phyloP scores from a whole-genome alignment of 2,113 vertebrate species.

The Polyodon spathula region DNA sequence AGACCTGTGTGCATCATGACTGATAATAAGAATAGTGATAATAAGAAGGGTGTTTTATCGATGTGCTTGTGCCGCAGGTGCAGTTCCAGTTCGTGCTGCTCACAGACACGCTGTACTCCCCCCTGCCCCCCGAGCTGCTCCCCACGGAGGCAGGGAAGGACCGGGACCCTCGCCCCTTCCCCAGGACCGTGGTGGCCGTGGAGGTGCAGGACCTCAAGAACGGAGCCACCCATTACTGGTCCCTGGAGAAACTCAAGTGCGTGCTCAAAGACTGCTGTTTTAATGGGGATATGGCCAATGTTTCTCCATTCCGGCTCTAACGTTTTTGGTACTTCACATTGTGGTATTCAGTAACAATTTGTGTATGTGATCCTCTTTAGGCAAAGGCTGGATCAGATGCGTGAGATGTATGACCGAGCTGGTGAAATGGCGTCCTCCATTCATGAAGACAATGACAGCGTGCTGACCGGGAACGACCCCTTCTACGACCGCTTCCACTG shows the following conservation, averaged over 20 bases:
- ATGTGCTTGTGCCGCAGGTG: constrained; percentile 54
- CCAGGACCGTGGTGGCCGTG: constrained; percentile 87
- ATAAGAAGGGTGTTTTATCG: neutral
- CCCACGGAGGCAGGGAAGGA: constrained; percentile 68
- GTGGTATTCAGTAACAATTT: fast-evolving
- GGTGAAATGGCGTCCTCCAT: constrained; percentile 78
- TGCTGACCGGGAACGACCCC: constrained; percentile 83
- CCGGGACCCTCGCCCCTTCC: constrained; percentile 66
- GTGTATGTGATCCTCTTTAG: constrained; percentile 41
- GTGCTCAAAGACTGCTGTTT: constrained; percentile 10
- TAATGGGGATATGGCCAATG: no score
- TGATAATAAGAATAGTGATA: neutral
- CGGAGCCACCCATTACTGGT: constrained; percentile 94
- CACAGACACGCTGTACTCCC: constrained; percentile 90
- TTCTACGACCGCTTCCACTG: constrained; percentile 98
- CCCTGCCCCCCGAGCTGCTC: constrained; percentile 78
- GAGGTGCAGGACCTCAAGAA: constrained; percentile 97
- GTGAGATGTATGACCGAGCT: constrained; percentile 93
- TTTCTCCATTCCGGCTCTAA: neutral
- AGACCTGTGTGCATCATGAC: no score
- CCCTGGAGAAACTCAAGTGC: constrained; percentile 92
- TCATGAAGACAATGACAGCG: constrained; percentile 70
- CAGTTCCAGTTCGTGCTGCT: constrained; percentile 96
- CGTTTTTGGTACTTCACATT: neutral
- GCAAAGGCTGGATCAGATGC: constrained; percentile 89